Percentiles rank a stretch among this genome's conserved stretches.
These are phyloP conservation scores for Achroia grisella DNA, from an alignment of 1,140 invertebrate species.

Conservation along the genomic window DNA sequence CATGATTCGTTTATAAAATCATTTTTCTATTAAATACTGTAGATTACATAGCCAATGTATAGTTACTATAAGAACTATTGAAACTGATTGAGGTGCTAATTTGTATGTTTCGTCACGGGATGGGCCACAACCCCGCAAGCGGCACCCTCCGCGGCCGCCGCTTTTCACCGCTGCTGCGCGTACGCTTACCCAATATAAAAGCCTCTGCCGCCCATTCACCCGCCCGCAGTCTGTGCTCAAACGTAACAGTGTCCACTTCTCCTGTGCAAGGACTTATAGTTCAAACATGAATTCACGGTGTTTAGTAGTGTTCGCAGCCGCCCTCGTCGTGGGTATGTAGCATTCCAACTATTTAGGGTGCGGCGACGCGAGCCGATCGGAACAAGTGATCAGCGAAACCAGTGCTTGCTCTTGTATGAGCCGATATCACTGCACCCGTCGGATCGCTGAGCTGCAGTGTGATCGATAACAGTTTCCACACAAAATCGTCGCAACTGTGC, in stretches of 20 bases:
- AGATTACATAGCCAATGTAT: too few relatives aligned
- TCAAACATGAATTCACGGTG: slow-evolving; percentile 66
- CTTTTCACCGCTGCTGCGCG: slow-evolving; percentile 56
- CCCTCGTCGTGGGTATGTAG: slow-evolving; percentile 69
- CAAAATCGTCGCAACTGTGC: slow-evolving; percentile 4
- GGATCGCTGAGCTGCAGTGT: too few relatives aligned
- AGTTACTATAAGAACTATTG: too few relatives aligned
- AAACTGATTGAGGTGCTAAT: background rate
- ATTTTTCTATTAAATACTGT: too few relatives aligned
- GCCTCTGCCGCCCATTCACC: slow-evolving; percentile 64
- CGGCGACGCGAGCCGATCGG: slow-evolving; percentile 11
- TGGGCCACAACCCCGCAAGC: slow-evolving; percentile 1
- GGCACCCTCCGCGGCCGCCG: slow-evolving; percentile 33
- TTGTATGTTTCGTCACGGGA: slow-evolving; percentile 1
- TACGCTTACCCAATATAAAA: slow-evolving; percentile 67
- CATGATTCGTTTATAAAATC: too few relatives aligned
- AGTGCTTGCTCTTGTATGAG: too few relatives aligned
- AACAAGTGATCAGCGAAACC: too few relatives aligned
- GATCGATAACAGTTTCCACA: too few relatives aligned
- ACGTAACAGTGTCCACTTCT: slow-evolving; percentile 64
- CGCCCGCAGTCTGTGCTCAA: slow-evolving; percentile 69
- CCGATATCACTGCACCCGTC: slow-evolving; percentile 2
- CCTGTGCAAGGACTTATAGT: slow-evolving; percentile 63
- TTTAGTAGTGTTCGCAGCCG: slow-evolving; percentile 69
- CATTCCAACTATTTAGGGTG: slow-evolving; percentile 59